Conservation (phyloP, 2,797 vertebrate species). For the Aplochiton taeniatus region DNA sequence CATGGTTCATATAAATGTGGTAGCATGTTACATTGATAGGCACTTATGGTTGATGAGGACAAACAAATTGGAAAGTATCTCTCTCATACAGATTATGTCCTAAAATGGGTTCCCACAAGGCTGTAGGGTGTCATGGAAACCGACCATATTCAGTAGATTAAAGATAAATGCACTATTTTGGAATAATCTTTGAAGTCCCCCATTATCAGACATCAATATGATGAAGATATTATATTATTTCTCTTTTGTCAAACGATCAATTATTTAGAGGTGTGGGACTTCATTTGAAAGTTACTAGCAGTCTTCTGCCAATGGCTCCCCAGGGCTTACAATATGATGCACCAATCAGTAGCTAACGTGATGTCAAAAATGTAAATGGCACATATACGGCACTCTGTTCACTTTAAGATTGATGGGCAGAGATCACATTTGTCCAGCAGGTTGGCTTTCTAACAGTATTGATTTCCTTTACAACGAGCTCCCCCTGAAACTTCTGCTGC, state of each 20-base stretch:
- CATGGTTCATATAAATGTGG: not conserved
- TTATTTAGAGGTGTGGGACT: not conserved
- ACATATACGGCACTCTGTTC: no score
- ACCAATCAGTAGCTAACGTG: no score
- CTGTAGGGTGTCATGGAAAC: not conserved
- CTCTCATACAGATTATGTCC: no score
- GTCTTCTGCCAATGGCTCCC: no score
- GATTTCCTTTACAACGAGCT: not conserved
- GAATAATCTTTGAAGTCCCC: conserved; percentile 17
- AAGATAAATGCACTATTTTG: conserved; percentile 24
- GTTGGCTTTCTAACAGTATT: not conserved
- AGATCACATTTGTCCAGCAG: not conserved
- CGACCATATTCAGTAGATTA: conserved; percentile 9
- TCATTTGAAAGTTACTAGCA: no score
- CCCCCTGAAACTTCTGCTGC: no score
- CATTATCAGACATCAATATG: conserved; percentile 53
- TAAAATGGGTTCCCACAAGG: conserved; percentile 29
- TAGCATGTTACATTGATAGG: conserved; percentile 64
- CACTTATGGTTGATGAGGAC: conserved; percentile 78
- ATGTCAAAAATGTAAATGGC: no score
- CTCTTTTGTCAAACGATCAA: conserved; percentile 13
- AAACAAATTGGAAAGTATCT: conserved; percentile 20
- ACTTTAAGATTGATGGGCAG: not conserved
- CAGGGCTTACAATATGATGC: no score
- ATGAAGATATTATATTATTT: conserved; percentile 53